Evolutionary conservation across 2,797 vertebrate species (phyloP).

Genomic region (Anableps anableps): DNA sequence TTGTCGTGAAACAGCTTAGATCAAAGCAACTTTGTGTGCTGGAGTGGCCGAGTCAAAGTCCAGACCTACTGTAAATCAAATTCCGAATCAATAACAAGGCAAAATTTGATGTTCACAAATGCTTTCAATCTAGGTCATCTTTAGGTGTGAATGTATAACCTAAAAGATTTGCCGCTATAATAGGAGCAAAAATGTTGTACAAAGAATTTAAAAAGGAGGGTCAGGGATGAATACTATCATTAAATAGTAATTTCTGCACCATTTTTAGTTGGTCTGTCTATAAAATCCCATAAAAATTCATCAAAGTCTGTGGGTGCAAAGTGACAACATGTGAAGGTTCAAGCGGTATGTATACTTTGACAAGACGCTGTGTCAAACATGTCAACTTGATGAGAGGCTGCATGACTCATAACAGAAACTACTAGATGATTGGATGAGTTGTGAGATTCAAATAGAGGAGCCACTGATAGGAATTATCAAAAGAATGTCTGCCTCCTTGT

Average conservation of each 20-base stretch:
- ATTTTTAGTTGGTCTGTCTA: neutral
- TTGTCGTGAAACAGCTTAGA: too few relatives aligned
- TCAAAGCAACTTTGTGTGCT: too few relatives aligned
- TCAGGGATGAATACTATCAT: neutral
- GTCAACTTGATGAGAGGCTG: neutral
- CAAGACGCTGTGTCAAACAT: constrained; percentile 22
- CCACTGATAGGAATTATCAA: constrained; percentile 48
- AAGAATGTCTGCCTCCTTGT: constrained; percentile 43
- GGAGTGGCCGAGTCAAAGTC: too few relatives aligned
- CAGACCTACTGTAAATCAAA: too few relatives aligned
- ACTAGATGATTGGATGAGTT: constrained; percentile 18
- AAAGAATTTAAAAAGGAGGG: neutral
- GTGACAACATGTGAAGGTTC: too few relatives aligned
- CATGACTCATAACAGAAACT: neutral
- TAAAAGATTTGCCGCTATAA: neutral
- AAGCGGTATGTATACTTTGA: neutral
- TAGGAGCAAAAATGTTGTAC: neutral
- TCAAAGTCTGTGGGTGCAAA: neutral
- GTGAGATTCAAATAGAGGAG: constrained; percentile 34
- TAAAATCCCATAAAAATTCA: neutral
- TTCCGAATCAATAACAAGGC: too few relatives aligned
- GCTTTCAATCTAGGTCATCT: too few relatives aligned
- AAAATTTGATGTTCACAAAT: too few relatives aligned
- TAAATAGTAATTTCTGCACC: neutral
- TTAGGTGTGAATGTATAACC: too few relatives aligned